Evolutionary conservation across 2,888 invertebrate genomes (phyloP), one percentile per base, ranked within the genome.

Genomic region (Drosophila ezoana): DNA sequence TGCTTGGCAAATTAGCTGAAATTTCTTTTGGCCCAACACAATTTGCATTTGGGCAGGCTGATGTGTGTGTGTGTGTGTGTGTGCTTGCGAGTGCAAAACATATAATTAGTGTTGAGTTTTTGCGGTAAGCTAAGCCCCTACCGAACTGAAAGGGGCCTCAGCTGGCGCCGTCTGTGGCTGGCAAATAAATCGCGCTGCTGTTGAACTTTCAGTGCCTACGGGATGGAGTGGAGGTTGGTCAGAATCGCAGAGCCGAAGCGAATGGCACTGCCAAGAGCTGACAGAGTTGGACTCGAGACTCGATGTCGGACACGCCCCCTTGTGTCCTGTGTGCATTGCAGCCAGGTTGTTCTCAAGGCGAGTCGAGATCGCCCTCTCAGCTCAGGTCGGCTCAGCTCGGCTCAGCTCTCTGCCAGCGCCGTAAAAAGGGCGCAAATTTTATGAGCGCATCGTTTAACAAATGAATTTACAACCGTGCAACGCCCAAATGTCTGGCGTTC

Each of bases 401-500:
- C 41, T 33, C 14, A 35, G 23, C 33, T 23, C 38, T 28, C 65
- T 64, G 44, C 16, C 61, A 68, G 70, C 43, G 72, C 73, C 75
- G 65, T 73, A 79, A 81, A 82, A 72, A 77, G 75, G 82, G 79
- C 82, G 77, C 87, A 89, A 91, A 90, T 91, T 92, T 91, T 92
- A 92, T 91, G 92, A 91, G 91, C 90, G 87, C 90, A 90, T 92
- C 92, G 90, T 92, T 92, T 92, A 92, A 91, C 91, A 92, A 92
- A 92, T 92, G 92, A 92, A 92, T 92, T 92, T 92, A 92, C 92
- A 92, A 91, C 91, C 90, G 88, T 89, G 92, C 89, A 92, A 92
- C 92, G 92, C 92, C 92, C 92, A 91, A 92, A 89, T 90, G 92
- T 92, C 91, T 92, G 91, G 91, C 91, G 92, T 92, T 92, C 91